Base-by-base conservation (phyloP, 2,113 vertebrate species). In the Meleagris gallopavo region DNA sequence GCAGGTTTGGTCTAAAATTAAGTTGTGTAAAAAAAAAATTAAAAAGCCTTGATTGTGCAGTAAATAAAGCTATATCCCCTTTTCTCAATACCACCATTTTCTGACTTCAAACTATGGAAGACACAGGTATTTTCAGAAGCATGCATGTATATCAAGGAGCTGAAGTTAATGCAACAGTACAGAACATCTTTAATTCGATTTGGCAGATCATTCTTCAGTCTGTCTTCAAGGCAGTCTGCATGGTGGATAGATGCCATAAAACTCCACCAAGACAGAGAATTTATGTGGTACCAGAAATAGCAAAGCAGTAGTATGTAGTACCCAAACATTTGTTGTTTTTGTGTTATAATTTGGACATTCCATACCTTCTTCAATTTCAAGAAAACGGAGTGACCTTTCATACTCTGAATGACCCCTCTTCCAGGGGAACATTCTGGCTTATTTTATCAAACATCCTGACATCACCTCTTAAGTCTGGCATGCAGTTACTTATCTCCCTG, bases 11-110 rank as follows among this genome's bases (percentile, higher is more conserved):
- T 83, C 69, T 94, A 48, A 81, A 86, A 38, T 93, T 71, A 86
- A 16, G 76, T 27, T 48, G 22, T 80, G 41, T 77, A 61, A 83
- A 64, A 67, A 82, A 54, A 80, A 72, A 91, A 90, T 72, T 36
- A 41, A 86, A 54, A 57, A 57, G 30, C 57, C 80, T 85, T n/a
- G 41, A 88, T 54, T 89, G 84, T 92, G 75, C 71, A 87, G 89
- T 79, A 96, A 87, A 90, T 89, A 72, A 96, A 94, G 60, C 75
- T 71, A 71, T 83, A 78, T 79, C 61, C 34, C 29, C 40, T 69
- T 71, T 94, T 69, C n/a, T 83, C 40, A 78, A 64, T 78, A 67
- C 64, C 16, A 41, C 36, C 48, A 19, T 54, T 82, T 64, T 57
- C 79, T 93, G 83, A 82, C 66, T 89, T 94, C 45, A 70, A 57